Base-by-base conservation (phyloP, 2,113 vertebrate species). In the Chelonoidis abingdonii region DNA sequence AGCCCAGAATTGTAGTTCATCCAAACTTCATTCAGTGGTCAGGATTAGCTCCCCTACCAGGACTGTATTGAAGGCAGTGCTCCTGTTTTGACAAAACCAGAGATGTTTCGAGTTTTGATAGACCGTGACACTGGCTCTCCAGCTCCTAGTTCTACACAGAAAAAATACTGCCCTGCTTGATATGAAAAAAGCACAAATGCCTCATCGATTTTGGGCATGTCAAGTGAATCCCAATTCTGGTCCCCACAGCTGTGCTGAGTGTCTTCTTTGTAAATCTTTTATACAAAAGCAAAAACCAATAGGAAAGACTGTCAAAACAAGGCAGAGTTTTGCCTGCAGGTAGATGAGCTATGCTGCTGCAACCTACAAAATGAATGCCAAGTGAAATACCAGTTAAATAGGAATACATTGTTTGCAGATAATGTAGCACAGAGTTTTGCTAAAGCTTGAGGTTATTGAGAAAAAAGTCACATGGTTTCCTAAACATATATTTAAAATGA, bases 271-370 rank as follows among this genome's bases (percentile, higher is more conserved):
- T 83, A 83, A 41, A 22, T 82, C 79, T 79, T 80, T 90, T 81
- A 57, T 21, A 1, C 56, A 81, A 88, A 92, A 94, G 84, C 81
- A 72, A 95, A 93, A 96, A 80, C 59, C 83, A 96, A 89, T 56
- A 95, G 86, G 87, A 93, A 88, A 88, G 79, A 84, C 87, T 94
- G 95, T 96, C 94, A 94, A 96, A 96, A 96, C 54, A 93, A 89
- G 89, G 83, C 86, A 94, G 86, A 95, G 86, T 95, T 94, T 95
- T 93, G 95, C 95, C 97, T 93, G 83, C 90, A 96, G 95, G 92
- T 97, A 89, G 53, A 95, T 92, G 93, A 94, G 87, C 93, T 90
- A 93, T 93, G 79, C 80, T 97, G 88, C 69, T 89, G 84, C 89
- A 93, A 49, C 80, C 69, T 93, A 91, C 84, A 80, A 59, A 72